Conservation (phyloP, 1,140 invertebrate genomes). For the Tenebrio molitor region DNA sequence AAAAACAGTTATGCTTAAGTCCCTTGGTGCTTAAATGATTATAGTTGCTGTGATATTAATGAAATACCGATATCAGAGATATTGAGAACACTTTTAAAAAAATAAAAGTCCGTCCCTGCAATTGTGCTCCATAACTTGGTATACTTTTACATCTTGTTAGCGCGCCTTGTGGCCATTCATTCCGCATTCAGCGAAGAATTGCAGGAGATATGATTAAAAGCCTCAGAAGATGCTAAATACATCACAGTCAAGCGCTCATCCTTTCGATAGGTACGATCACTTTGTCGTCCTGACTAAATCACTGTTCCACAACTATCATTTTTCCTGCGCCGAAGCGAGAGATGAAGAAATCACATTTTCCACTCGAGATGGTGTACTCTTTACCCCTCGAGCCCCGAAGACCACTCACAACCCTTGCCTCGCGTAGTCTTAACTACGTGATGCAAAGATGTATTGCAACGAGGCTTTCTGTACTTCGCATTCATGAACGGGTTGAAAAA, state of each 20-base stretch:
- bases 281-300: conserved; percentile 46
- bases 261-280: conserved; percentile 11
- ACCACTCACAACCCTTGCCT: conserved; percentile 65
- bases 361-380: conserved; percentile 60
- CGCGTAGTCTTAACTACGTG: conserved; percentile 63
- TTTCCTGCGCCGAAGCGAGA: conserved; percentile 58
- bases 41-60: too few species aligned
- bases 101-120: too few species aligned
- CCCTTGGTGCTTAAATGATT: too few species aligned
- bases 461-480: conserved; percentile 42
- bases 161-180: conserved; percentile 57
- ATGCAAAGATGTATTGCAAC: conserved; percentile 59
- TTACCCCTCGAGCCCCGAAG: conserved; percentile 52
- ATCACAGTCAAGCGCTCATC: conserved; percentile 58
- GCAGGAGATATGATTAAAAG: conserved; percentile 63
- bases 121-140: background rate
- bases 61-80: too few species aligned
- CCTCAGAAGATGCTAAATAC: conserved; percentile 62
- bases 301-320: conserved; percentile 46
- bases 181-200: conserved; percentile 56
- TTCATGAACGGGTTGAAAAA: conserved; percentile 28
- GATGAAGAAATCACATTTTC: conserved; percentile 67
- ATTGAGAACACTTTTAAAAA: too few species aligned
- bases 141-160: conserved; percentile 56
- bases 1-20: too few species aligned